phyloP scores from a whole-genome alignment of 2,888 invertebrate species.

The Cynaeus angustus region DNA sequence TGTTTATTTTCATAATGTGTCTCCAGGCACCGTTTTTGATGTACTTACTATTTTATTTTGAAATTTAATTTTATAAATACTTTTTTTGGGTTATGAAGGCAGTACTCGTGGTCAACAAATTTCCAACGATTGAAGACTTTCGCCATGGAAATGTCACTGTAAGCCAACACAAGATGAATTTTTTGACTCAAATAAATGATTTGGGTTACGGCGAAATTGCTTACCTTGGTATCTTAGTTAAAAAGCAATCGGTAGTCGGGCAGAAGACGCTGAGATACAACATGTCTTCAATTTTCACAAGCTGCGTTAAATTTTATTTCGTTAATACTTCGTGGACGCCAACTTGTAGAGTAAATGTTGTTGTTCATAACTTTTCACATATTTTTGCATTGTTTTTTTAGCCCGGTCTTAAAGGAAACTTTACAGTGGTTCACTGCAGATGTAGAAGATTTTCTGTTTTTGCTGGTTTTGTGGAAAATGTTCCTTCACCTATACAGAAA shows the following conservation, averaged over 20 bases:
- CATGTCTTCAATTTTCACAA: conserved; percentile 1
- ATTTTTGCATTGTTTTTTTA: neutral
- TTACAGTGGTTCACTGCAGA: conserved; percentile 47
- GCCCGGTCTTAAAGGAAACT: conserved; percentile 3
- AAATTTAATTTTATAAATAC: neutral
- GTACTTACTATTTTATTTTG: neutral
- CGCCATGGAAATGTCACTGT: neutral
- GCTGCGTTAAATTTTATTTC: conserved; percentile 5
- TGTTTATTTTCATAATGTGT: neutral
- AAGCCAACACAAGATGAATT: too few relatives aligned
- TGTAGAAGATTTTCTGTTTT: conserved; percentile 54
- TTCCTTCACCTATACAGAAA: conserved; percentile 48
- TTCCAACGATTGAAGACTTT: conserved; percentile 10
- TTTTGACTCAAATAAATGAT: neutral
- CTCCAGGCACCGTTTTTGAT: neutral
- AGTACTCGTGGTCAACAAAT: neutral
- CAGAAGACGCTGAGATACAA: neutral
- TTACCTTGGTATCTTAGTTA: conserved; percentile 2
- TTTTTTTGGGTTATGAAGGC: neutral
- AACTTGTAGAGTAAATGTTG: neutral
- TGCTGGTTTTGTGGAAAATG: conserved; percentile 51
- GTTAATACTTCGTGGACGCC: neutral
- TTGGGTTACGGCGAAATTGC: neutral
- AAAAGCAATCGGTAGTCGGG: too few relatives aligned
- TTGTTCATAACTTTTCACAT: neutral